Base-by-base conservation (phyloP, 2,888 invertebrate species). In the Arctia plantaginis region DNA sequence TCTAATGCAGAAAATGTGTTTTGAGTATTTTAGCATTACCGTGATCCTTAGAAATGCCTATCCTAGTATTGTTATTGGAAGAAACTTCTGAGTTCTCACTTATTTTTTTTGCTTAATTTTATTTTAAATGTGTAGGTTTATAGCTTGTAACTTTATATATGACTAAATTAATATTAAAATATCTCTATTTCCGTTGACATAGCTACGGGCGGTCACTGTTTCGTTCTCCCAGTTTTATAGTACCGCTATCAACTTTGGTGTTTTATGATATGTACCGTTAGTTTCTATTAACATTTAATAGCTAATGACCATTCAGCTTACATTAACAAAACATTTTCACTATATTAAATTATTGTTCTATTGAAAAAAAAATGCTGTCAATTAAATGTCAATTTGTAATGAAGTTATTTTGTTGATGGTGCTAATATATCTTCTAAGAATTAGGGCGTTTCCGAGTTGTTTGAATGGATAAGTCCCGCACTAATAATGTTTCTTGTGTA, bases 221-320 rank as follows among this genome's bases (percentile, higher is more conserved):
- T 62, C 62, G 18, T 30, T 62, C 30, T 27, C 4, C 18, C 18
- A 62, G 62, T 47, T 47, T 67, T 67, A 33, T 67, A 47, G 47
- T 33, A 67, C 67, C 67, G 47, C 67, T 67, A 47, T 47, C 33
- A 67, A 23, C 2, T 74, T 74, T 51, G 55, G 47, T 75, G 62
- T 75, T 74, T 74, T 75, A 81, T 66, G 59, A 20, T 66, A 20
- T 59, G 55, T 62, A 75, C 81, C 83, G 84, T 83, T 83, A 13
- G 30, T 27, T 62, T 66, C 41, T 66, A 66, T 39, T 51, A 35
- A 51, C 27, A 55, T 69, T 51, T 35, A 51, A 70, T 35, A 68
- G 35, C 27, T 59, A 41, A 62, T 30, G 62, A 70, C 69, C 62
- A 62, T 23, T 47, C 68, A 68, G 39, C 1, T 41, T 20, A 71